Evolutionary conservation across 2,888 invertebrate genomes (phyloP).

Genomic region (Oscheius sp.): DNA sequence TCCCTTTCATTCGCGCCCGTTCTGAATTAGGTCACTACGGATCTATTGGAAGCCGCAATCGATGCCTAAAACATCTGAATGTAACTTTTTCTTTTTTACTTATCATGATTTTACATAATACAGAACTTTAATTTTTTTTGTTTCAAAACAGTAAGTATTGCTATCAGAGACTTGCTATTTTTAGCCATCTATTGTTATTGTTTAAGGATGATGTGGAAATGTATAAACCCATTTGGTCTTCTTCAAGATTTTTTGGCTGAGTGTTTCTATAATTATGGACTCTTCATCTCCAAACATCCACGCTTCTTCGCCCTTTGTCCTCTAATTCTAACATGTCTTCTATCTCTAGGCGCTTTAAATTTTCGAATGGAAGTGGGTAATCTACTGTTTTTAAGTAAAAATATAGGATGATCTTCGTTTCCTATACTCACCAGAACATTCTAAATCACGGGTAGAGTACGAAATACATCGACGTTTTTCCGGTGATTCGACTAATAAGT

Average conservation of each 20-base stretch:
- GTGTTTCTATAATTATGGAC: conserved; percentile 63
- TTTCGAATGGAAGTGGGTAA: conserved; percentile 58
- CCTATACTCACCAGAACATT: conserved; percentile 67
- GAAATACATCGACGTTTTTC: conserved; percentile 67
- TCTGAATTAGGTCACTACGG: conserved; percentile 24
- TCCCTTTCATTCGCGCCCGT: conserved; percentile 15
- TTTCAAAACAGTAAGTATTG: not conserved
- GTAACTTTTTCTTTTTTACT: not conserved
- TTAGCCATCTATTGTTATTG: not conserved
- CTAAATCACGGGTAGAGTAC: conserved; percentile 67
- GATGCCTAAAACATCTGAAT: conserved; percentile 20
- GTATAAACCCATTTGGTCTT: conserved; percentile 61
- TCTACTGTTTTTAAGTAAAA: not conserved
- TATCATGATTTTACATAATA: not conserved
- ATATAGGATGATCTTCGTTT: conserved; percentile 68
- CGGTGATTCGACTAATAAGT: conserved; percentile 68
- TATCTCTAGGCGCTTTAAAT: conserved; percentile 62
- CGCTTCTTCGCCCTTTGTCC: conserved; percentile 62
- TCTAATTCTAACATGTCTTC: conserved; percentile 57
- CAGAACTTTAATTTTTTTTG: not conserved
- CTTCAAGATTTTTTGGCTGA: conserved; percentile 63
- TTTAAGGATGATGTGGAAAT: conserved; percentile 16
- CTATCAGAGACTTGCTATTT: not conserved
- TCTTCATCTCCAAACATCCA: conserved; percentile 59
- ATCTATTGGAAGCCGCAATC: conserved; percentile 11